Base-by-base conservation (phyloP, 2,797 vertebrate species). In the Peromyscus melanophrys region DNA sequence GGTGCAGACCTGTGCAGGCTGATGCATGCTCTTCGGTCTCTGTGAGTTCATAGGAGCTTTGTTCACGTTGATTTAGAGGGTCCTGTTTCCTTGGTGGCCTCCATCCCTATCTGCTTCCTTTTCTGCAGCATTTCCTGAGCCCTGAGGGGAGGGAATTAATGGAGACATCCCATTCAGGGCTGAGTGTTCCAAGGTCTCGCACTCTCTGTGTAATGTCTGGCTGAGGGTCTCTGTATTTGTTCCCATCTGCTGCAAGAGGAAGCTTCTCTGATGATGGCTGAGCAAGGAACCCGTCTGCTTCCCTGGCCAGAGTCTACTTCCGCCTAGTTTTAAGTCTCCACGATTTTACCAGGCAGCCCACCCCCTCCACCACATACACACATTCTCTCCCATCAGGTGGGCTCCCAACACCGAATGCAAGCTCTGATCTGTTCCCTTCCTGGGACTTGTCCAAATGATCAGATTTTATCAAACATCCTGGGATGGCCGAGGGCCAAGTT, bases 401-500 rank as follows among this genome's bases (percentile, higher is more conserved):
- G 93, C 96, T 96, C 81, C 63, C 52, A 49, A 80, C 37, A 90
- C 89, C 29, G 75, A 95, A 75, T 0, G 5, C 83, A 89, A 71
- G 76, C 93, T 96, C 95, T 94, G 94, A 89, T 97, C 87, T 83
- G 63, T 91, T 95, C 83, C 71, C 85, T 94, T 95, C 82, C 86
- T 97, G 95, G 95, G 87, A 52, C 78, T 94, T 91, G 80, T 95
- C 94, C 97, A 97, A 97, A 82, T 90, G 89, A 97, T 97, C 75
- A 98, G 96, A 93, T 97, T 94, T 96, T 97, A 97, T 96, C 96
- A 96, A 98, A 97, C 89, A 96, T 96, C 97, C 96, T 95, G 96
- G 95, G 89, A 88, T 93, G 96, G 89, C 76, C 12, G 23, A 91
- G 40, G 89, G 87, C 96, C 97, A 97, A 97, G 95, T 89, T 94